Evolutionary conservation across 53 echinoderm and acorn worm genomes (phyloP).

Genomic region (Paelopatides confundens): DNA sequence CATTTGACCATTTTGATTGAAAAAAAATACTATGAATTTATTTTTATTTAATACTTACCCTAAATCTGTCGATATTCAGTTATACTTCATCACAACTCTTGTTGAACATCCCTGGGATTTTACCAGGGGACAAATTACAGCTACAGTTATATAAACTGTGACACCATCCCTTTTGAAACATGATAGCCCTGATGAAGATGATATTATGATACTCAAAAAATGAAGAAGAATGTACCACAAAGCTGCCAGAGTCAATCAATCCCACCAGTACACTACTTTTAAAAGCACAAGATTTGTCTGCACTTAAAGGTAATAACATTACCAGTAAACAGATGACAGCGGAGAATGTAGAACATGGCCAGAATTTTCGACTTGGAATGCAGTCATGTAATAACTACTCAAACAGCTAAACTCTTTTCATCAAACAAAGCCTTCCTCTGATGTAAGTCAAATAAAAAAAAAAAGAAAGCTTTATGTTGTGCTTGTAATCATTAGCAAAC

Average conservation of each 20-base stretch:
- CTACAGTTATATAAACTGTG: background rate
- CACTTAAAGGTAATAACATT: slow-evolving; percentile 35
- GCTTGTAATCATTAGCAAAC: slow-evolving; percentile 27
- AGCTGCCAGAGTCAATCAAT: slow-evolving; percentile 30
- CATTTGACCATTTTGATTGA: too few relatives aligned
- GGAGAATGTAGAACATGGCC: slow-evolving; percentile 35
- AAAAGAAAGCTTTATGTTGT: slow-evolving; percentile 9
- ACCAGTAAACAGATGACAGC: slow-evolving; percentile 24
- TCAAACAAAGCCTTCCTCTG: slow-evolving; percentile 16
- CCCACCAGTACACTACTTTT: background rate
- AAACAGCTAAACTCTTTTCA: slow-evolving; percentile 36
- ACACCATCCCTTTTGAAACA: slow-evolving; percentile 7
- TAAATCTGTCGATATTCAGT: too few relatives aligned
- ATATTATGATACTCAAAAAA: too few relatives aligned
- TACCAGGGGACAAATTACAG: background rate
- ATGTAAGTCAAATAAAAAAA: background rate
- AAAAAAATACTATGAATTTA: too few relatives aligned
- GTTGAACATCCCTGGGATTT: slow-evolving; percentile 23
- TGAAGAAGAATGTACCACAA: slow-evolving; percentile 3
- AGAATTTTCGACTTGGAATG: slow-evolving; percentile 44
- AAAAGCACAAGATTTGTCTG: slow-evolving; percentile 40
- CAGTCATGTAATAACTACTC: slow-evolving; percentile 40
- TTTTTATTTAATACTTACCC: too few relatives aligned
- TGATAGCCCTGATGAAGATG: background rate
- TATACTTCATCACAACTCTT: too few relatives aligned